These are phyloP conservation scores for Microcaecilia unicolor DNA, from an alignment of 2,797 vertebrate genomes.

Conservation along the genomic window DNA sequence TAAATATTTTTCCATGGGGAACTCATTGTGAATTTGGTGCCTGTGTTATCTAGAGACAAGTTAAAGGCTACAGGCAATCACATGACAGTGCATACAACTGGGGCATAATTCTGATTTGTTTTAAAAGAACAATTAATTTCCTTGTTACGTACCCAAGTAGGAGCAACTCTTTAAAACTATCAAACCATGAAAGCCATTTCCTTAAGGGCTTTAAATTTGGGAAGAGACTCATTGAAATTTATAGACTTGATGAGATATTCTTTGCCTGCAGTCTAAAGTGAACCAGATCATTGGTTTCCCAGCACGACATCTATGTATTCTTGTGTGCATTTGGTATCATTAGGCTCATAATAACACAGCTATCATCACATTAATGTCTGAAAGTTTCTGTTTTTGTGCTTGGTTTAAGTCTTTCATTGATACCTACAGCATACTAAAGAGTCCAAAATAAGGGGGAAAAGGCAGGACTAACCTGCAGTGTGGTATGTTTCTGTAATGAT, in stretches of 20 bases:
- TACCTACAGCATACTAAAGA: constrained; percentile 70
- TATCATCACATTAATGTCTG: constrained; percentile 66
- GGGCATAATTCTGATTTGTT: constrained; percentile 83
- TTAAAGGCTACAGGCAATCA: constrained; percentile 47
- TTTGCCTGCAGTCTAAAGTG: constrained; percentile 71
- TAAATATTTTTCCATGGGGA: constrained; percentile 45
- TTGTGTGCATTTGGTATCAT: constrained; percentile 72
- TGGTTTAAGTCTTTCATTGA: constrained; percentile 65
- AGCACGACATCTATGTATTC: constrained; percentile 74
- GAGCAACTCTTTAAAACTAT: constrained; percentile 74
- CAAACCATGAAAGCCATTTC: constrained; percentile 86
- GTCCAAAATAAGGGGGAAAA: constrained; percentile 31
- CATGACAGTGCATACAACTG: constrained; percentile 62
- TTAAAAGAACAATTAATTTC: constrained; percentile 88
- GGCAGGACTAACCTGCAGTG: constrained; percentile 15
- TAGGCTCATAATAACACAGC: constrained; percentile 76
- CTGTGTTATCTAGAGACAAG: constrained; percentile 36
- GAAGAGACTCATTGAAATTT: constrained; percentile 71
- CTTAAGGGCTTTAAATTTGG: constrained; percentile 73
- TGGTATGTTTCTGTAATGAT: constrained; percentile 18
- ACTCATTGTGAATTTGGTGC: constrained; percentile 27
- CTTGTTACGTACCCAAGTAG: constrained; percentile 78
- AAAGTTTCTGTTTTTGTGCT: constrained; percentile 62
- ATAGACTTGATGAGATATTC: constrained; percentile 73
- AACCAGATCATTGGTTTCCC: constrained; percentile 77